Conservation (phyloP, 1,140 invertebrate species). For the Calephelis virginiensis region DNA sequence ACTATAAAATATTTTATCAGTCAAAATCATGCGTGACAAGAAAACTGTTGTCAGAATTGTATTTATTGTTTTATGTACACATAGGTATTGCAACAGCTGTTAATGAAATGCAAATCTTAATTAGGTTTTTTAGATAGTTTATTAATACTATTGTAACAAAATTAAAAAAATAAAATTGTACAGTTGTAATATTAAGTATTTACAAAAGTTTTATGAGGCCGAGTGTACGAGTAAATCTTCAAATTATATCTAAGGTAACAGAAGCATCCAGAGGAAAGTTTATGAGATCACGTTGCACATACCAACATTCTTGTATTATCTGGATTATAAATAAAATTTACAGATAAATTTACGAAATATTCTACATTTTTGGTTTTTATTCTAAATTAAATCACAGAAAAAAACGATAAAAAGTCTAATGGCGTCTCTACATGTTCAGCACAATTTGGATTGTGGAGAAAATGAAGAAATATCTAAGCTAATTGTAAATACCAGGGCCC, state of each 20-base stretch:
- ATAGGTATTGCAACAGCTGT: no score
- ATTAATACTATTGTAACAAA: no score
- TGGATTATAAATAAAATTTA: slow-evolving; percentile 34
- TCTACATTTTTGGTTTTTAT: slow-evolving; percentile 62
- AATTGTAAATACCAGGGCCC: slow-evolving; percentile 40
- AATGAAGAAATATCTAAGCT: slow-evolving; percentile 33
- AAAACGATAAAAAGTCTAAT: slow-evolving; percentile 29
- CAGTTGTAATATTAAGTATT: neutral
- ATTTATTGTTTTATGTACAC: no score
- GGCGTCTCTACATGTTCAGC: slow-evolving; percentile 16
- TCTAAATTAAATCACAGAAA: slow-evolving; percentile 74
- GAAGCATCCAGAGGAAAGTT: slow-evolving; percentile 62
- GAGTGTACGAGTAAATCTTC: no score
- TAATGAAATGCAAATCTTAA: no score
- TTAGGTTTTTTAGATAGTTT: no score
- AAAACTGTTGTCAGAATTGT: no score
- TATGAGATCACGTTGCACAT: slow-evolving; percentile 62
- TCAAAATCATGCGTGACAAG: no score
- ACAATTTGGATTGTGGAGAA: slow-evolving; percentile 26
- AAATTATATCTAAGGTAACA: slow-evolving; percentile 75
- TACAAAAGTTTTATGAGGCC: no score
- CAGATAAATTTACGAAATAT: slow-evolving; percentile 28
- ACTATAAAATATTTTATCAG: no score
- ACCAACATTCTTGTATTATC: slow-evolving; percentile 29
- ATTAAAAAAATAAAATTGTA: no score